phyloP scores from a whole-genome alignment of 2,113 vertebrate species.

The Lethenteron reissneri region DNA sequence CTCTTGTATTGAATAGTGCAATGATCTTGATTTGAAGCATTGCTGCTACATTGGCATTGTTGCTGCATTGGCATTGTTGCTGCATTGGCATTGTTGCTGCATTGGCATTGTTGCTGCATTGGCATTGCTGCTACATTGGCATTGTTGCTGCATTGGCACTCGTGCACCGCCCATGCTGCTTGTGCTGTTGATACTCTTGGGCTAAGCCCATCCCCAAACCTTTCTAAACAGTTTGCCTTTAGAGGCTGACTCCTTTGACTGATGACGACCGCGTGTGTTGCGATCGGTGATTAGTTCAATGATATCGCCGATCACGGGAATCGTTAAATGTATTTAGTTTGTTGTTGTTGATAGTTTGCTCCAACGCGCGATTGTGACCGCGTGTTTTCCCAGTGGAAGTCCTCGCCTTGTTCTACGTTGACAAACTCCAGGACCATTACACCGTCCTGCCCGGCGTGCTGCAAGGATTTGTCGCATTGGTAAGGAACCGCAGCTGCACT shows the following conservation, averaged over 20 bases:
- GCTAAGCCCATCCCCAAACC: no score
- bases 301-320: background rate
- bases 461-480: constrained; percentile 58
- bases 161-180: no score
- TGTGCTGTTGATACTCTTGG: no score
- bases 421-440: constrained; percentile 74
- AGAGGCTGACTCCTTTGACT: background rate
- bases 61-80: no score
- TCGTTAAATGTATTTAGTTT: background rate
- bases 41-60: no score
- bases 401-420: constrained; percentile 66
- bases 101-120: no score
- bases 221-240: no score
- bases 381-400: constrained; percentile 39
- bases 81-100: no score
- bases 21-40: no score
- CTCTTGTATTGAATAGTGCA: no score
- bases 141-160: no score
- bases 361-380: background rate
- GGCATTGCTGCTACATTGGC: no score
- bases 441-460: constrained; percentile 54
- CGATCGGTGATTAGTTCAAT: background rate
- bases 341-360: background rate
- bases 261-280: background rate
- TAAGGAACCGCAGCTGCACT: constrained; percentile 13